phyloP scores from a whole-genome alignment of 92 coral and sea anemone genomes.

The Epizoanthus ramosus region DNA sequence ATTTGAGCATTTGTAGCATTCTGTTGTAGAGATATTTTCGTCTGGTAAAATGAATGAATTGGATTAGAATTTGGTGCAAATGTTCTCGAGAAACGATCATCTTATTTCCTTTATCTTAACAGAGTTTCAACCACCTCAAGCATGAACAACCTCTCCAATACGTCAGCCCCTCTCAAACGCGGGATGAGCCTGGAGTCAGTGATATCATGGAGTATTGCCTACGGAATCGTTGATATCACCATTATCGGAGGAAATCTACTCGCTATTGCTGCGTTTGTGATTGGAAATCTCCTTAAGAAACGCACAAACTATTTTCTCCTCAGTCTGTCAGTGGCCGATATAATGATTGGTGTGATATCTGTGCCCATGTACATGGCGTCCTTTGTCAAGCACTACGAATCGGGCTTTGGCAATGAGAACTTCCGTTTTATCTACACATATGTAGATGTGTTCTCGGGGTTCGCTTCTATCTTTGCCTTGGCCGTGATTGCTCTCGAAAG shows the following conservation, averaged over 20 bases:
- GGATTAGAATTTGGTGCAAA: too few relatives aligned
- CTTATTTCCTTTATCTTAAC: slow-evolving; percentile 9
- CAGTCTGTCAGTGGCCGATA: slow-evolving; percentile 42
- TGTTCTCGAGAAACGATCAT: too few relatives aligned
- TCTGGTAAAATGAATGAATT: too few relatives aligned
- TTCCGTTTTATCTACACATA: slow-evolving; percentile 27
- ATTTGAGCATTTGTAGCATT: too few relatives aligned
- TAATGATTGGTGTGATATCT: slow-evolving; percentile 28
- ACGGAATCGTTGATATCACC: slow-evolving; percentile 14
- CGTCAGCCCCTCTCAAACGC: background rate
- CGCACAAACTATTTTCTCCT: slow-evolving; percentile 43
- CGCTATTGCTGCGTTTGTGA: slow-evolving; percentile 31
- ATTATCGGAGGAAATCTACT: slow-evolving; percentile 22
- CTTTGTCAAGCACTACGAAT: slow-evolving; percentile 3
- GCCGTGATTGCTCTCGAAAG: slow-evolving; percentile 35
- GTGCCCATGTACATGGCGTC: slow-evolving; percentile 39
- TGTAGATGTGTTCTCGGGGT: slow-evolving; percentile 43
- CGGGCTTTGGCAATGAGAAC: background rate
- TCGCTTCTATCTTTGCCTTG: slow-evolving; percentile 37
- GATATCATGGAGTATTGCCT: slow-evolving; percentile 22
- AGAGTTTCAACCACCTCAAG: background rate
- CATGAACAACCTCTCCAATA: slow-evolving; percentile 14
- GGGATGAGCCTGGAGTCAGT: slow-evolving; percentile 28
- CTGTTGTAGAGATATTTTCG: too few relatives aligned
- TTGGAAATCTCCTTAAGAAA: slow-evolving; percentile 38